Evolutionary conservation across 1,140 invertebrate species (phyloP), one percentile per base, ranked within the genome.

Genomic region (Armadillidium nasatum): DNA sequence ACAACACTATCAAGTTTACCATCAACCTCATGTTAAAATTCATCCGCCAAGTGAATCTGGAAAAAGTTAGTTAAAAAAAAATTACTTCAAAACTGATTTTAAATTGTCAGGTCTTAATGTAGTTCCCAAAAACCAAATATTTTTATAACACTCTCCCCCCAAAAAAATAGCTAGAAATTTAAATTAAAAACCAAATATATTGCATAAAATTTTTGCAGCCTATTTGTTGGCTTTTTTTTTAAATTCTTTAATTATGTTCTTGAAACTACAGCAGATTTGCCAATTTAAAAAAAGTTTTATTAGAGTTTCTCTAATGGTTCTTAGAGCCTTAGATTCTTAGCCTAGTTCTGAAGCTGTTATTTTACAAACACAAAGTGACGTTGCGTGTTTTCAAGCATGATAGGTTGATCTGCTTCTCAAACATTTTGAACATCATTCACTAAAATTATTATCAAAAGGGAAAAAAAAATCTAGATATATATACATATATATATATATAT

Each of bases 1-100:
- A 74, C 78, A 76, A 74, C 75, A 80, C 71, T 76, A 80, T 70
- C 79, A 80, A 77, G 74, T 74, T 71, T 78, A 74, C 67, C 76
- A 76, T 71, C 76, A 78, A 73, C 79, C 79, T 71, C 79, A 78
- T 50, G 77, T 80, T 76, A 80, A 80, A 80, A 77, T 80, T 22
- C 79, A 80, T 72, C 79, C 79, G 44, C 79, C 79, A 50, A 69
- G 76, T 76, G 79, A 80, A 21, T 43, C 74, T 68, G 79, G 79
- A 54, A 80, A 80, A 80, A 80, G 79, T 80, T 80, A 80, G 79
- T 80, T 76, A 46, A 66, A 73, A 44, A 22, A 60, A 44, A 13
- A 19, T 60, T 15, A 60, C 33, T 33, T 33, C 33, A 60, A 15
- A 19, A 60, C 50, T 60, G 50, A 15, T 60, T 60, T 60, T 60